A percentile compares a stretch with the other conserved stretches of the same genome.
These are phyloP conservation scores for Meiosimyza decipiens DNA, from an alignment of 2,888 invertebrate genomes.

Conservation along the genomic window DNA sequence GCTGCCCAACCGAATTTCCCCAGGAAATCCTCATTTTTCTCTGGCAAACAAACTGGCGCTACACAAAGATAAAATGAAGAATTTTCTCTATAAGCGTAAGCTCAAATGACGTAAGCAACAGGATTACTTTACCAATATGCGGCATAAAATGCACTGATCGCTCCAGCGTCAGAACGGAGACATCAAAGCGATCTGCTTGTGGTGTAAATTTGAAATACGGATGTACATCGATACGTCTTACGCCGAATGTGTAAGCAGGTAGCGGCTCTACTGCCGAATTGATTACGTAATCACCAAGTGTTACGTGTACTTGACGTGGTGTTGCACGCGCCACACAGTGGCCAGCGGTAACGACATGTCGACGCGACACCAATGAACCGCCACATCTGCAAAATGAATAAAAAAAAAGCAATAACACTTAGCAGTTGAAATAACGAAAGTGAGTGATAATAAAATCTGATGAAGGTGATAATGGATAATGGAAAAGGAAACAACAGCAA, in stretches of 20 bases:
- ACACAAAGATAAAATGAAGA: slow-evolving; percentile 37
- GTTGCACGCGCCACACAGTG: slow-evolving; percentile 93
- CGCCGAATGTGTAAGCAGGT: slow-evolving; percentile 92
- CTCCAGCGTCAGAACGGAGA: slow-evolving; percentile 88
- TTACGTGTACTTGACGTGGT: slow-evolving; percentile 91
- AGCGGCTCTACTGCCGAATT: slow-evolving; percentile 92
- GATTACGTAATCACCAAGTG: slow-evolving; percentile 88
- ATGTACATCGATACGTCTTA: slow-evolving; percentile 89
- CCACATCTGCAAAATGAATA: slow-evolving; percentile 76
- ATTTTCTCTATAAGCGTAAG: neutral
- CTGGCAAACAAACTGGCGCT: slow-evolving; percentile 91
- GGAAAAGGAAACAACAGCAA: too few species aligned
- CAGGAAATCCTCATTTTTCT: slow-evolving; percentile 88
- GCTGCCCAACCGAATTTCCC: slow-evolving; percentile 94
- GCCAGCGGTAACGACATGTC: slow-evolving; percentile 93
- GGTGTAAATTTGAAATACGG: slow-evolving; percentile 94
- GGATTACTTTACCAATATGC: slow-evolving; percentile 74
- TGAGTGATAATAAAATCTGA: too few species aligned
- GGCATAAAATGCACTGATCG: slow-evolving; percentile 91
- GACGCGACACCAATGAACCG: slow-evolving; percentile 88
- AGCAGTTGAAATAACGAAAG: too few species aligned
- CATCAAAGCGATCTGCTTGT: slow-evolving; percentile 90
- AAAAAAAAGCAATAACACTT: neutral
- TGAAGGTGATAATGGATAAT: too few species aligned
- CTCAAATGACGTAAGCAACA: neutral